phyloP scores from a whole-genome alignment of 2,888 invertebrate species.

The Dexiosoma caninum region DNA sequence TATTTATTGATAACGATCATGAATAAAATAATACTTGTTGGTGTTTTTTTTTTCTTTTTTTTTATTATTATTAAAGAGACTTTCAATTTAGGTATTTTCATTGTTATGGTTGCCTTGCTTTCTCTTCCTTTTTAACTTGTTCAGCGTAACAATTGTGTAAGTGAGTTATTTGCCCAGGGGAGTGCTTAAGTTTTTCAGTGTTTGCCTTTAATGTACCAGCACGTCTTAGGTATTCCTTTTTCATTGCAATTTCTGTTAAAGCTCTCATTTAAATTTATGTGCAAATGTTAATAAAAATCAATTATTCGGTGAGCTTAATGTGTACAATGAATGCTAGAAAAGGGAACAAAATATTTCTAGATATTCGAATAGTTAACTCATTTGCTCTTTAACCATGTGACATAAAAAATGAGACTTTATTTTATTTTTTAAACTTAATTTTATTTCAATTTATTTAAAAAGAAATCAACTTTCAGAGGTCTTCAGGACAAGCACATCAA shows the following conservation, averaged over 20 bases:
- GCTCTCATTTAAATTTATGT: background rate
- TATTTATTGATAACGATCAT: background rate
- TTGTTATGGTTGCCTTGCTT: background rate
- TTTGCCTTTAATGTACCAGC: slow-evolving; percentile 37
- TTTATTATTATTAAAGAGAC: background rate
- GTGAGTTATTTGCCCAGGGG: slow-evolving; percentile 58
- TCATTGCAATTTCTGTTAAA: background rate
- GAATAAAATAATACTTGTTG: background rate
- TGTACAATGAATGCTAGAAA: no score
- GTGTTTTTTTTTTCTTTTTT: no score
- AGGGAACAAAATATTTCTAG: background rate
- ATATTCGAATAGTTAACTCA: background rate
- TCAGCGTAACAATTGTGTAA: slow-evolving; percentile 45
- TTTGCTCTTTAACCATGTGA: background rate
- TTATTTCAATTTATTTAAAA: no score
- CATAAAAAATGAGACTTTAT: no score
- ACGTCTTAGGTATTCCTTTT: slow-evolving; percentile 8
- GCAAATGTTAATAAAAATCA: slow-evolving; percentile 21
- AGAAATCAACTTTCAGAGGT: background rate
- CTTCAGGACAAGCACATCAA: background rate
- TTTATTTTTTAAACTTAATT: background rate
- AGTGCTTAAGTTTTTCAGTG: slow-evolving; percentile 53
- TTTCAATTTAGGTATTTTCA: background rate
- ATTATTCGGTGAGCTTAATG: slow-evolving; percentile 9
- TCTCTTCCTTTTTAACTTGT: background rate